phyloP scores from a whole-genome alignment of 2,888 invertebrate genomes.

The Diplolepis rosae region DNA sequence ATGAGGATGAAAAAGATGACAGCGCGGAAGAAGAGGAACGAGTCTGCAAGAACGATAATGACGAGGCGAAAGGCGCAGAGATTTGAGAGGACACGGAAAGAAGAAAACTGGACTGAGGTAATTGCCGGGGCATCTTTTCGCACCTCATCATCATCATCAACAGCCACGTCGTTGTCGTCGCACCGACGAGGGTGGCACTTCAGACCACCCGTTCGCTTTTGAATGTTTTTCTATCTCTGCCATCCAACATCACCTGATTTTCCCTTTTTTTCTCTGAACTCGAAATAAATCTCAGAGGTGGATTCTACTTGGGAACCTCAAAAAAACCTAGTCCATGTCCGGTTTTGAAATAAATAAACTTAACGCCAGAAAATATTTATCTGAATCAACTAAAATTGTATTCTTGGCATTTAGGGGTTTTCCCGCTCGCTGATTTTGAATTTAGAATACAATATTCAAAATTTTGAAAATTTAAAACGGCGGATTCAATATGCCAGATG shows the following conservation, averaged over 20 bases:
- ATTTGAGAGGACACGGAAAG: conserved; percentile 46
- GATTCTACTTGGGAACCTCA: neutral
- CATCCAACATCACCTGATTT: conserved; percentile 29
- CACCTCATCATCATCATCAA: conserved; percentile 74
- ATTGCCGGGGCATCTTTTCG: conserved; percentile 73
- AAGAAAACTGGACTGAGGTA: conserved; percentile 59
- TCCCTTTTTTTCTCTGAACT: conserved; percentile 33
- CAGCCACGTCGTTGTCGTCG: conserved; percentile 57
- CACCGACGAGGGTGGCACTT: conserved; percentile 50
- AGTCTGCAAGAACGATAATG: conserved; percentile 57
- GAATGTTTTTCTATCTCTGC: conserved; percentile 38
- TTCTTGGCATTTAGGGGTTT: no score
- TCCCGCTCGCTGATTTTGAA: no score
- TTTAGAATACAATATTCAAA: no score
- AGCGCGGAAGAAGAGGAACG: conserved; percentile 33
- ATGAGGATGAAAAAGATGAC: conserved; percentile 22
- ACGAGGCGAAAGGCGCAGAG: conserved; percentile 51
- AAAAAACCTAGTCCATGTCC: neutral
- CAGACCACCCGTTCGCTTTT: conserved; percentile 61
- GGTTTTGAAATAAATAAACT: no score
- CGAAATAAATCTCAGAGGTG: neutral
- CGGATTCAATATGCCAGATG: no score
- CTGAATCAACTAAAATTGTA: no score
- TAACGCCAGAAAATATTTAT: no score
- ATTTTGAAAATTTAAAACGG: no score